phyloP scores from a whole-genome alignment of 2,113 vertebrate genomes.

The Illadopsis cleaveri region DNA sequence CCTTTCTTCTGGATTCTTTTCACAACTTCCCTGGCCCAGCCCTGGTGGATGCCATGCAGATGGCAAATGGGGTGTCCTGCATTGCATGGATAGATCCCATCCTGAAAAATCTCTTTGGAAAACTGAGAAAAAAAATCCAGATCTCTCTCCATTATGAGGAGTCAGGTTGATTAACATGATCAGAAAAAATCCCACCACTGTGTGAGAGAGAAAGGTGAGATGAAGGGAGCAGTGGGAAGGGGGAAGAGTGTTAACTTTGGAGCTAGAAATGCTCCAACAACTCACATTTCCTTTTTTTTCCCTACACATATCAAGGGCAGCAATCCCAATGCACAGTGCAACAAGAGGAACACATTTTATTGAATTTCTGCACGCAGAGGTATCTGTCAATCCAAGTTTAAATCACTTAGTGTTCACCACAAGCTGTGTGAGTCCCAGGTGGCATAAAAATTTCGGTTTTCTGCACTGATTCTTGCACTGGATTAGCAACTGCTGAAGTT shows the following conservation, averaged over 20 bases:
- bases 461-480: background rate
- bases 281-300: conserved; percentile 40
- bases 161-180: background rate
- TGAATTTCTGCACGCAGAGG: conserved; percentile 58
- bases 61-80: accelerated
- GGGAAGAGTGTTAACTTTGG: background rate
- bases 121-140: background rate
- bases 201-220: conserved; percentile 35
- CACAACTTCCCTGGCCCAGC: background rate
- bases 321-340: conserved; percentile 45
- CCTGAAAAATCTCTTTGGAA: background rate
- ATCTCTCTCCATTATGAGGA: background rate
- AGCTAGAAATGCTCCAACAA: conserved; percentile 43
- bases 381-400: conserved; percentile 60
- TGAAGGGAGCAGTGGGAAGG: background rate
- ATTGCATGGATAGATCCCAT: background rate
- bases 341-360: conserved; percentile 52
- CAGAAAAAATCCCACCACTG: background rate
- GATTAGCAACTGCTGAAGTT: background rate
- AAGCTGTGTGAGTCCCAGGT: conserved; percentile 26
- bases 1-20: background rate
- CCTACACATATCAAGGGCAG: conserved; percentile 33
- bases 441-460: conserved; percentile 49
- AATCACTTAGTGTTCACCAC: conserved; percentile 50
- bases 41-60: background rate